Evolutionary conservation across 2,888 invertebrate species (phyloP), one percentile per base, ranked within the genome.

Genomic region (Tenthredo mesomela): DNA sequence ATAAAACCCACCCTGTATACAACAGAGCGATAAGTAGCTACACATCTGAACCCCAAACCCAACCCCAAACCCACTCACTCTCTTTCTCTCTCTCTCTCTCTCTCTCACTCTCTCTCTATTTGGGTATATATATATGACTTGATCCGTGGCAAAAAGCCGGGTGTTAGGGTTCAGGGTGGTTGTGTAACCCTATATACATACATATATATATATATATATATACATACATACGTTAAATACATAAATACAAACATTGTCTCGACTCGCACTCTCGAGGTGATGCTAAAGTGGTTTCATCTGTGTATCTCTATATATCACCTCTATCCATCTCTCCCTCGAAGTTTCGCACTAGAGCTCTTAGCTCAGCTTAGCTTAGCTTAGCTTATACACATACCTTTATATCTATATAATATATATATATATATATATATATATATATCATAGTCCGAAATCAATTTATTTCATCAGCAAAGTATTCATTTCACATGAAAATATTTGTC

Each of bases 141-240:
- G 67, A 67, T 67, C 67, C 67, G 25, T 33, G 67, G 25, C 67
- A 67, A 67, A 67, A 67, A 67, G 67, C 67, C 67, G 29, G 18
- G 67, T 29, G 67, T 67, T 25, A 67, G 67, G 67, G 67, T 29
- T 25, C 10, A 25, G 70, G 37, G 18, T 33, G 25, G 70, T 15
- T 25, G 21, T 61, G 70, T 37, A 70, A 70, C 29, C 18, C 70
- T 25, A 25, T 25, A 25, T 21, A 10, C n/a, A 61, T 10, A 25
- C 0, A 10, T 12, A 61, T 0, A 61, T 7, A 37, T 7, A 21
- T 2, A 61, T 25, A 25, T 0, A 25, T 25, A 61, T 2, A 61
- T 12, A 61, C 12, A 25, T 25, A 61, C 10, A 25, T 25, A 61
- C 21, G 58, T 58, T 18, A 15, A 47, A 54, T n/a, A 54, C 18